Evolutionary conservation across 2,888 invertebrate genomes (phyloP), one percentile per base, ranked within the genome.

Genomic region (Noctua comes): DNA sequence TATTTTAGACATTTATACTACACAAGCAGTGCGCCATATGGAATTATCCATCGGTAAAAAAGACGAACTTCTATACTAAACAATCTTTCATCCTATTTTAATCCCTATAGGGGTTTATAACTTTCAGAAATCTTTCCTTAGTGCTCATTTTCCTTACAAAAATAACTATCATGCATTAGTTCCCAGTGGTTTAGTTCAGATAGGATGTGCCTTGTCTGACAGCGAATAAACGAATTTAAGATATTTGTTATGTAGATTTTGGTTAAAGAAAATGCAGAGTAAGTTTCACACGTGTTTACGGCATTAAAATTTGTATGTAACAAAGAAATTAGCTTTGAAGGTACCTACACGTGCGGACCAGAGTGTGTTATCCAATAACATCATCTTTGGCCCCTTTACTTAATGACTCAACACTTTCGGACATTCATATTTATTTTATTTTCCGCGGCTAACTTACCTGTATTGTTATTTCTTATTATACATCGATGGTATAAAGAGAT

Each of bases 351-450:
- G n/a, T 18, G 21, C 27, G 10, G 69, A 27, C 62, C 79, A 68
- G 68, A 74, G 68, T 68, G 40, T 68, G 77, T 86, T 87, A 88
- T 84, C 73, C 68, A 82, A 86, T 83, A 83, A 62, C 68, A 77
- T 69, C 75, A 72, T 74, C 80, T 75, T 13, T 83, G 82, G 43
- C 88, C 88, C 79, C 79, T 72, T 86, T 85, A 75, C 68, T 74
- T 79, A 86, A 88, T 83, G 83, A 79, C 85, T 80, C 51, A 40
- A 68, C 79, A 83, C 83, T 82, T 88, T 86, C 86, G 59, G 76
- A 77, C 83, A 76, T 80, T 77, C 76, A 68, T 80, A 77, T 80
- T 86, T 85, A 83, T 85, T 74, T 68, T 54, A 77, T 77, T 80
- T 85, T 40, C 81, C 64, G 81, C 65, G 79, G 48, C 36, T 78